Percentiles rank a stretch among this genome's conserved stretches.
phyloP scores from a whole-genome alignment of 2,113 vertebrate genomes.

The Nothoprocta perdicaria region DNA sequence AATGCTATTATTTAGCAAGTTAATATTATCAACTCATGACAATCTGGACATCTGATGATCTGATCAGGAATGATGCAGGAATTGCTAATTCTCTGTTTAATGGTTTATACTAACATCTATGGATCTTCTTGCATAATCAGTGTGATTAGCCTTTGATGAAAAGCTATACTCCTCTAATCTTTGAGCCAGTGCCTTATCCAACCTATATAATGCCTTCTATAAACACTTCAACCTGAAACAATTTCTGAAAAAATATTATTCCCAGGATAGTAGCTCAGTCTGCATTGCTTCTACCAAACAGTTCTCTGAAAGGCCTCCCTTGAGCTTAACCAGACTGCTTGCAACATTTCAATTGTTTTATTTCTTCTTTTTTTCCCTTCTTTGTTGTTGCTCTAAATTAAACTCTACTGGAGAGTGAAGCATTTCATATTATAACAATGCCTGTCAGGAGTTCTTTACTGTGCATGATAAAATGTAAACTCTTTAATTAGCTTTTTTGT shows the following conservation, averaged over 20 bases:
- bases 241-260: slow-evolving; percentile 49
- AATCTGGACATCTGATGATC: not conserved
- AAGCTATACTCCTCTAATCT: not conserved
- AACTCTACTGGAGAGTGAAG: slow-evolving; percentile 44
- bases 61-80: not conserved
- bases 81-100: not conserved
- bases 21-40: not conserved
- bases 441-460: slow-evolving; percentile 63
- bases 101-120: not conserved
- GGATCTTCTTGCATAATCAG: slow-evolving; percentile 22
- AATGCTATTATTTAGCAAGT: not conserved
- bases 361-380: slow-evolving; percentile 13
- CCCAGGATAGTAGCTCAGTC: slow-evolving; percentile 1
- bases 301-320: slow-evolving; percentile 31
- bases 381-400: slow-evolving; percentile 64
- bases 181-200: not conserved
- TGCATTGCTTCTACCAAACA: not conserved
- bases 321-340: slow-evolving; percentile 5
- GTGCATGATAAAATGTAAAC: slow-evolving; percentile 57
- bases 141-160: not conserved
- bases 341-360: slow-evolving; percentile 36
- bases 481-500: slow-evolving; percentile 61
- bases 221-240: slow-evolving; percentile 43
- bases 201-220: not conserved
- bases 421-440: slow-evolving; percentile 42